phyloP scores from a whole-genome alignment of 1,140 invertebrate genomes.

The Drosophila gunungcola region DNA sequence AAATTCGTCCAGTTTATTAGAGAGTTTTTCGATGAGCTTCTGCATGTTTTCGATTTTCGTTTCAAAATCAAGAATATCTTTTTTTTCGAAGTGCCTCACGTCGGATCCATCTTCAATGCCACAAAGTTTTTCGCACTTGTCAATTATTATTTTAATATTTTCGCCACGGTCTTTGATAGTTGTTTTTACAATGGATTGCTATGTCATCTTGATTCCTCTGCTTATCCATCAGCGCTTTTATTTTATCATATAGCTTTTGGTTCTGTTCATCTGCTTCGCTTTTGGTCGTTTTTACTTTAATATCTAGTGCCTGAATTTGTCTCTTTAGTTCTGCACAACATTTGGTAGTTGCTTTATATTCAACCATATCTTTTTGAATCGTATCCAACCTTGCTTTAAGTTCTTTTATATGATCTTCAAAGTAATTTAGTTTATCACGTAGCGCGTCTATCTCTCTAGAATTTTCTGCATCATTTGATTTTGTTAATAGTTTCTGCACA shows the following conservation, averaged over 20 bases:
- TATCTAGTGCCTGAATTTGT: not conserved
- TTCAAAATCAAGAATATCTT: not conserved
- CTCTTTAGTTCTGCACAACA: constrained; percentile 27
- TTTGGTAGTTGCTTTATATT: not conserved
- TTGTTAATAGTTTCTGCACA: not conserved
- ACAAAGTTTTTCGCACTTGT: constrained; percentile 13
- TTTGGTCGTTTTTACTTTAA: not conserved
- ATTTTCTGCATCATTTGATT: not conserved
- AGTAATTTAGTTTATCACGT: not conserved
- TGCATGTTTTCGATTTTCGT: not conserved
- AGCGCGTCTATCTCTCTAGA: not conserved
- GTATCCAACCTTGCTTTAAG: constrained; percentile 1
- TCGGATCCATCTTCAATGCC: not conserved
- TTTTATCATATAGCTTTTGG: constrained; percentile 1
- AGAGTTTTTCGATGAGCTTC: not conserved
- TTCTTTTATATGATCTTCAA: constrained; percentile 7
- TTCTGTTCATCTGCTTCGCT: not conserved
- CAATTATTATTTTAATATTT: not conserved
- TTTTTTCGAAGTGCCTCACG: not conserved
- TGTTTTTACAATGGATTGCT: not conserved
- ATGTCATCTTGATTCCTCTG: constrained; percentile 10
- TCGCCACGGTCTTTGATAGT: not conserved
- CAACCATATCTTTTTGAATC: constrained; percentile 16
- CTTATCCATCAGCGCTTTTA: constrained; percentile 5
- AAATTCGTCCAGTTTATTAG: not conserved